phyloP scores from a whole-genome alignment of 2,113 vertebrate genomes.

The Arizona elegans region DNA sequence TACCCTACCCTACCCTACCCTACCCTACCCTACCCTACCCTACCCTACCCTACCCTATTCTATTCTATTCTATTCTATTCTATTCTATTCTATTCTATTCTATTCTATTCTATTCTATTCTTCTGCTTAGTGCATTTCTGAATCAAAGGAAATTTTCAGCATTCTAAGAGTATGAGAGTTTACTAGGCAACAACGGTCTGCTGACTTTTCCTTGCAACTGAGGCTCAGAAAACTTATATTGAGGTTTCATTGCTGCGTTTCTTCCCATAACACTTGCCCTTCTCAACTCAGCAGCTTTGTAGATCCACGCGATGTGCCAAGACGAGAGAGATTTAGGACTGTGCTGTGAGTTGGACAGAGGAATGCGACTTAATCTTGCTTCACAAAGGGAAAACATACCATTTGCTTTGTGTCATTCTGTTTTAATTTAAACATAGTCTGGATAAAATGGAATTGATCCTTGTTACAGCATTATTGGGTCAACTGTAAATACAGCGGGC shows the following conservation, averaged over 20 bases:
- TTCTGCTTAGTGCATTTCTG: neutral
- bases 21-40: too few relatives aligned
- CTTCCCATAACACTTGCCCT: neutral
- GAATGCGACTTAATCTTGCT: neutral
- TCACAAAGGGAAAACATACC: neutral
- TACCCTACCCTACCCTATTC: too few relatives aligned
- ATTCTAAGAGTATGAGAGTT: neutral
- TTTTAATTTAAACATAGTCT: neutral
- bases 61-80: accelerated
- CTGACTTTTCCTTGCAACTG: neutral
- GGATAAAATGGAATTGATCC: conserved; percentile 18
- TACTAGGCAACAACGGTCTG: neutral
- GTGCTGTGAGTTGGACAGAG: neutral
- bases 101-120: too few relatives aligned
- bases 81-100: accelerated
- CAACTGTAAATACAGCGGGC: neutral
- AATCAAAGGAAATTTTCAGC: neutral
- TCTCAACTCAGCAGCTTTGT: neutral
- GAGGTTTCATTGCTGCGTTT: neutral
- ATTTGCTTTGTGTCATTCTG: conserved; percentile 6
- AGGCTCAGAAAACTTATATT: neutral
- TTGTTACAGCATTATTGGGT: neutral
- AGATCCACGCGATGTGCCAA: neutral
- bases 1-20: too few relatives aligned
- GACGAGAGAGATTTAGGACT: neutral